Evolutionary conservation across 2,888 invertebrate genomes (phyloP).

Genomic region (Bellardia bayeri): DNA sequence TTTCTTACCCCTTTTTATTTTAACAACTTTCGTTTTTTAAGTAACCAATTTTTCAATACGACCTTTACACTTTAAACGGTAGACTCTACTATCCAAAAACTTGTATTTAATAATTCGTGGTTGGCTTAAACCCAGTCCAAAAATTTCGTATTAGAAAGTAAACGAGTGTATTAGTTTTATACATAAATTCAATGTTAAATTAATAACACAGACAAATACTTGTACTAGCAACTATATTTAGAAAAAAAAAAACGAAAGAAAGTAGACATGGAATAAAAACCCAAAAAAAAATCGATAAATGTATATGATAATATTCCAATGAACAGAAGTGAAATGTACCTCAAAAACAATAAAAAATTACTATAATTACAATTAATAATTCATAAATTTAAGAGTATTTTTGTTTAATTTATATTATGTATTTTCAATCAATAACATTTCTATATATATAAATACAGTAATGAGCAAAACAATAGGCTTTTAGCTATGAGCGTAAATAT

Average conservation of each 20-base stretch:
- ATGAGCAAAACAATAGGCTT: too few species aligned
- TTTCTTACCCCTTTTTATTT: background rate
- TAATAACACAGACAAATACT: background rate
- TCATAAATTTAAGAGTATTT: background rate
- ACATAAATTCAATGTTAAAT: conserved; percentile 61
- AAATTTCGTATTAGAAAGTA: background rate
- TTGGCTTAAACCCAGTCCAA: background rate
- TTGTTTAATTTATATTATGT: background rate
- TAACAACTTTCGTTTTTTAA: background rate
- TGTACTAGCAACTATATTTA: background rate
- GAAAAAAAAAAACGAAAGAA: background rate
- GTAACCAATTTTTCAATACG: background rate
- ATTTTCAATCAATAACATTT: conserved; percentile 17
- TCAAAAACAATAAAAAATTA: background rate
- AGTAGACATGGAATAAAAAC: background rate
- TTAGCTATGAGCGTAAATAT: too few species aligned
- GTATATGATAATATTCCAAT: background rate
- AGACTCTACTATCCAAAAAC: background rate
- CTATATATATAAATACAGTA: background rate
- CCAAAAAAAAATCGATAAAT: conserved; percentile 31
- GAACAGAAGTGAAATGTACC: conserved; percentile 4
- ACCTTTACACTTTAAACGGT: conserved; percentile 9
- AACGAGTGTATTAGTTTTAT: conserved; percentile 17
- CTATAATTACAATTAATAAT: conserved; percentile 28
- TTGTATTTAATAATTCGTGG: background rate